Percentiles rank a stretch among this genome's conserved stretches.
phyloP scores from a whole-genome alignment of 2,797 vertebrate genomes.

The Molossus alvarezi region DNA sequence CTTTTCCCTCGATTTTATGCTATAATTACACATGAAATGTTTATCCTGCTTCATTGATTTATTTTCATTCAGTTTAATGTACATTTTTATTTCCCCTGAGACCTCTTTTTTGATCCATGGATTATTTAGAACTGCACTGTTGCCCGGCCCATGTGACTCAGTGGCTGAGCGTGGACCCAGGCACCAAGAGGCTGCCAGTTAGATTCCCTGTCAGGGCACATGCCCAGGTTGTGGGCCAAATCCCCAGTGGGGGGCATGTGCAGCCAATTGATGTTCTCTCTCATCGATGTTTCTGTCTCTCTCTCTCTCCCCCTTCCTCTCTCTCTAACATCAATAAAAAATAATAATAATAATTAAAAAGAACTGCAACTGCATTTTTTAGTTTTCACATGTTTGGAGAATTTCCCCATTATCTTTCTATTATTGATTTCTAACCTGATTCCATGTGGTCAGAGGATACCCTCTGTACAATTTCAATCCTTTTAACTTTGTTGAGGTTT shows the following conservation, averaged over 20 bases:
- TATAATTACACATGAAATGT: not conserved
- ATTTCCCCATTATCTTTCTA: not conserved
- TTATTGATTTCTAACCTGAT: constrained; percentile 13
- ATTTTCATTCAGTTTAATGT: not conserved
- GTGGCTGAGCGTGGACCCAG: no score
- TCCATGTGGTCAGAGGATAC: not conserved
- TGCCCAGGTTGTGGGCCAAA: no score
- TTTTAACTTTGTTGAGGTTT: not conserved
- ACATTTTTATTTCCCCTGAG: not conserved
- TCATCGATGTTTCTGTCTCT: no score
- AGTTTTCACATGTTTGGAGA: not conserved
- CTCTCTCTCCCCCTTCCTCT: no score
- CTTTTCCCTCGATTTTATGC: not conserved
- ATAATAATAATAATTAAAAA: not conserved
- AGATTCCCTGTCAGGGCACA: no score
- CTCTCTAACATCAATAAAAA: no score
- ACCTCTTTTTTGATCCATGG: not conserved
- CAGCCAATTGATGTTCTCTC: no score
- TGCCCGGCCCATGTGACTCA: no score
- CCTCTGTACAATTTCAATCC: not conserved
- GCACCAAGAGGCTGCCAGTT: no score
- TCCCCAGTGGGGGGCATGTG: no score
- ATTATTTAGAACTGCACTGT: not conserved
- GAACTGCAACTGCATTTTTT: not conserved
- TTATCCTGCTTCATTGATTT: not conserved